Base-by-base conservation (phyloP, 2,888 invertebrate species). In the Bugula neritina region DNA sequence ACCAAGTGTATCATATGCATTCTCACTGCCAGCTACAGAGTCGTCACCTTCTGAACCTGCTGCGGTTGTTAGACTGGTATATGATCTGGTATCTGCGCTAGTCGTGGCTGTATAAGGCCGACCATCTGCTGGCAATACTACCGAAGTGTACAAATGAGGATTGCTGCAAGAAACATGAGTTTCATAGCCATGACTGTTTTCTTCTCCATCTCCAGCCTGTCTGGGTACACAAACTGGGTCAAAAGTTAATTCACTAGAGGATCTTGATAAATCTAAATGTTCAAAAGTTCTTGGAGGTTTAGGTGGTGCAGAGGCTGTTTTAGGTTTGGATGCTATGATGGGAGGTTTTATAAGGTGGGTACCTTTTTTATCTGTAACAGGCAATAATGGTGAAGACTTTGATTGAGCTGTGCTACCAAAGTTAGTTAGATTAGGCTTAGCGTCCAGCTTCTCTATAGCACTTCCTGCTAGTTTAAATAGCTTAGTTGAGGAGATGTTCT, bases 251-350 rank as follows among this genome's bases (percentile, higher is more conserved):
- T 63, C 63, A 5, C 31, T 63, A 13, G 63, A 63, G 29, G 63
- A 34, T 31, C 2, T 17, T 13, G 29, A 10, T 3, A 34, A 10
- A 5, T 21, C 5, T 17, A 31, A 31, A 34, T 63, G 63, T 34
- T 63, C 63, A 63, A 63, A 63, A 25, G 63, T 63, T 63, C 63
- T 21, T 29, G 63, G 63, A 10, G 63, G 63, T 63, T 63, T 63
- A 17, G 63, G 63, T 13, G 31, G 63, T 13, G 63, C 31, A 63
- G 1, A 13, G 27, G 27, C 31, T 27, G n/a, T 63, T 34, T 25
- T 63, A 13, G 63, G 63, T 63, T 63, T 63, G 1, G 27, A 29
- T 2, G 57, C 57, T n/a, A n/a, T 27, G n/a, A 5, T 25, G 5
- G 57, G 57, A 25, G 57, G 57, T 25, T 21, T 25, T 13, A n/a